Evolutionary conservation across 2,797 vertebrate genomes (phyloP).

Genomic region (Todus mexicanus): DNA sequence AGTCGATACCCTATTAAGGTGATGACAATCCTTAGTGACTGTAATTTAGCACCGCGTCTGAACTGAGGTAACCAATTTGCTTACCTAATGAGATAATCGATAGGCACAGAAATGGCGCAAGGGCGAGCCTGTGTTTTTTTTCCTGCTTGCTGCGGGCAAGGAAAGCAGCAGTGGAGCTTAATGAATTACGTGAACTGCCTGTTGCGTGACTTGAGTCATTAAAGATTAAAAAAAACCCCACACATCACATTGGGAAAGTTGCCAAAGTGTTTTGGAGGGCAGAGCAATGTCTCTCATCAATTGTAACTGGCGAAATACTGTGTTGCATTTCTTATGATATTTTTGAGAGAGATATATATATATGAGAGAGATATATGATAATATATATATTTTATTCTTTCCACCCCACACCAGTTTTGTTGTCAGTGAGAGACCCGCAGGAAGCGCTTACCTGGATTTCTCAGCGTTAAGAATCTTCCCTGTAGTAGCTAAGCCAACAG

Average conservation of each 20-base stretch:
- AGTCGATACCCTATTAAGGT: constrained; percentile 50
- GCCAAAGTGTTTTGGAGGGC: background rate
- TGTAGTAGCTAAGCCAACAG: background rate
- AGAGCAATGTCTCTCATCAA: background rate
- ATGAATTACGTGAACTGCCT: constrained; percentile 26
- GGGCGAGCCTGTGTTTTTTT: background rate
- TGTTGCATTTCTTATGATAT: background rate
- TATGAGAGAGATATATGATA: no score
- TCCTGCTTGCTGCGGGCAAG: constrained; percentile 10
- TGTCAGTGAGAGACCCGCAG: background rate
- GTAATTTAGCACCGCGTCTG: constrained; percentile 39
- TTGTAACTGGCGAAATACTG: background rate
- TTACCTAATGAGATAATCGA: constrained; percentile 63
- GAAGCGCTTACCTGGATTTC: background rate
- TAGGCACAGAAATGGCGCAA: constrained; percentile 14
- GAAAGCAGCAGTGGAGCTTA: background rate
- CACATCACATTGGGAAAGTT: background rate
- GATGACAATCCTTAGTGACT: constrained; percentile 50
- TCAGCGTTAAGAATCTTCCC: background rate
- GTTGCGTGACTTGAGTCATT: constrained; percentile 14
- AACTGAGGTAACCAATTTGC: constrained; percentile 48
- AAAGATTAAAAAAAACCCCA: background rate
- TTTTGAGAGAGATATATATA: background rate
- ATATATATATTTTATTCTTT: background rate
- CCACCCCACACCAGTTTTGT: background rate